A percentile compares a stretch with the other conserved stretches of the same genome.
Evolutionary conservation across 2,888 invertebrate species (phyloP).

Genomic region (Scaptomyza tumidula): DNA sequence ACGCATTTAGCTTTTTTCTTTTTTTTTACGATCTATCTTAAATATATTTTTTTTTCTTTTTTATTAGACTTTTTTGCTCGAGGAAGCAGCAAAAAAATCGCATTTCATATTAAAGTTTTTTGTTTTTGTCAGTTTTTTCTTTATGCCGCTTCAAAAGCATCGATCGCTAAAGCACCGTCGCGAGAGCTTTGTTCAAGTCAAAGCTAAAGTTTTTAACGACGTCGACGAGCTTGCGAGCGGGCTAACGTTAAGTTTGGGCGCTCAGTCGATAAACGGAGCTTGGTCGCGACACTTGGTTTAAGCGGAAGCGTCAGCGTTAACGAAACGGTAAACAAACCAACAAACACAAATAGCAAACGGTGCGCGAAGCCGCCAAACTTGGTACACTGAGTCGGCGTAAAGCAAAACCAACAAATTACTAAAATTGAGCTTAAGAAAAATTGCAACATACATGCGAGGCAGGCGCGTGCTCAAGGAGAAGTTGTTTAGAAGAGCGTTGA

Average conservation of each 20-base stretch:
- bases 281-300: slow-evolving; percentile 75
- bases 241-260: slow-evolving; percentile 38
- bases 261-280: slow-evolving; percentile 80
- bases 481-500: slow-evolving; percentile 59
- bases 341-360: slow-evolving; percentile 31
- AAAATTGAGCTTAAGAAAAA: slow-evolving; percentile 48
- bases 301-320: slow-evolving; percentile 60
- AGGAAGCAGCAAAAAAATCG: slow-evolving; percentile 54
- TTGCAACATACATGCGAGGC: slow-evolving; percentile 62
- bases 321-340: slow-evolving; percentile 24
- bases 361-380: slow-evolving; percentile 66
- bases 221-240: slow-evolving; percentile 69
- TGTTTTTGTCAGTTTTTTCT: slow-evolving; percentile 15
- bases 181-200: slow-evolving; percentile 53
- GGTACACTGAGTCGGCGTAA: slow-evolving; percentile 51
- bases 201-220: slow-evolving; percentile 40
- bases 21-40: slow-evolving; percentile 49
- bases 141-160: slow-evolving; percentile 45
- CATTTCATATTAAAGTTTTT: slow-evolving; percentile 44
- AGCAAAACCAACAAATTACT: slow-evolving; percentile 29
- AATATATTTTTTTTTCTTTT: slow-evolving; percentile 28
- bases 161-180: slow-evolving; percentile 39
- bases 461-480: slow-evolving; percentile 58
- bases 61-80: slow-evolving; percentile 5
- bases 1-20: slow-evolving; percentile 44